phyloP scores from a whole-genome alignment of 92 coral and sea anemone species.

The Ricordea florida region DNA sequence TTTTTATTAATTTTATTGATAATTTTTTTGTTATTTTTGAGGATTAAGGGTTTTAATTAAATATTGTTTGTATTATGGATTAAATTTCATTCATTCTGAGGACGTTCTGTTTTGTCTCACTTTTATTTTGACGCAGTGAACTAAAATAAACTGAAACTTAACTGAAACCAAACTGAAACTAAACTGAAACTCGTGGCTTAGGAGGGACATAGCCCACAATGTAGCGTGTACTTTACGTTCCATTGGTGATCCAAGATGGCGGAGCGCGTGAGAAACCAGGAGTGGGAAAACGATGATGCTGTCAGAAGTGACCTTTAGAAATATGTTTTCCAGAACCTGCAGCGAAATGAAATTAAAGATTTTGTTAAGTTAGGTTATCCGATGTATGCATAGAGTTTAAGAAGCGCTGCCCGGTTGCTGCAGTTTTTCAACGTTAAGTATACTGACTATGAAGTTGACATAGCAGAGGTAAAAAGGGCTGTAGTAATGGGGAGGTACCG shows the following conservation, averaged over 20 bases:
- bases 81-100: too few species aligned
- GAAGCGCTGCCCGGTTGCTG: conserved; percentile 46
- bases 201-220: background rate
- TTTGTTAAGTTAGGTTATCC: too few species aligned
- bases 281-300: conserved; percentile 23
- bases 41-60: too few species aligned
- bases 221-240: background rate
- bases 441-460: conserved; percentile 47
- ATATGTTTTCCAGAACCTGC: conserved; percentile 4
- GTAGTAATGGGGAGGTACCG: too few species aligned
- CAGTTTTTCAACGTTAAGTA: conserved; percentile 55
- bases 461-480: conserved; percentile 42
- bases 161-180: too few species aligned
- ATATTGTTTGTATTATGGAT: too few species aligned
- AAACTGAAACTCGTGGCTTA: too few species aligned
- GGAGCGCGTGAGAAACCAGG: background rate
- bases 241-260: conserved; percentile 22
- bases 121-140: too few species aligned
- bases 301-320: background rate
- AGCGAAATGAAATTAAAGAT: conserved; percentile 8
- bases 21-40: too few species aligned
- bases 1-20: background rate
- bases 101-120: too few species aligned
- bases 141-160: too few species aligned
- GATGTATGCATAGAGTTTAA: conserved; percentile 64